Conservation (phyloP, 2,888 invertebrate genomes). For the Pammene fasciana region DNA sequence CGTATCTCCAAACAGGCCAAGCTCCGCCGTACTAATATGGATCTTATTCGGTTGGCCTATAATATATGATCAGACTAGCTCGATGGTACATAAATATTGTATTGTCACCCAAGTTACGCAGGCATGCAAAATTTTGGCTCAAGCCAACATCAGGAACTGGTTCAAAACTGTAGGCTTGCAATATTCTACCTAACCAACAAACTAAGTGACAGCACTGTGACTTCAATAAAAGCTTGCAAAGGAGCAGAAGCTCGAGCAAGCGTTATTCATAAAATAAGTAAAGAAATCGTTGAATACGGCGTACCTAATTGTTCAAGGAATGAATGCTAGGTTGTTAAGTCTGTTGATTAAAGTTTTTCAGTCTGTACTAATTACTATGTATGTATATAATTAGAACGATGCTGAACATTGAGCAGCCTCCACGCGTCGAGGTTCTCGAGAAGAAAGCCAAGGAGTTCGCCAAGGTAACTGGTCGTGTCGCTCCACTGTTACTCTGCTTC, state of each 20-base stretch:
- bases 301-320: constrained; percentile 9
- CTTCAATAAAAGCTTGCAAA: too few relatives aligned
- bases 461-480: constrained; percentile 59
- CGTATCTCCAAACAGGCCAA: too few relatives aligned
- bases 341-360: constrained; percentile 28
- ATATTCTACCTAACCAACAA: too few relatives aligned
- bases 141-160: too few relatives aligned
- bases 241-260: background rate
- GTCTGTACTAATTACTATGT: constrained; percentile 26
- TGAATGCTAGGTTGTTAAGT: background rate
- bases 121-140: too few relatives aligned
- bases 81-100: too few relatives aligned
- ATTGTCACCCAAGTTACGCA: too few relatives aligned
- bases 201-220: too few relatives aligned
- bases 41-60: too few relatives aligned
- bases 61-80: too few relatives aligned
- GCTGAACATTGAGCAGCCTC: constrained; percentile 79
- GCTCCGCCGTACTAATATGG: too few relatives aligned
- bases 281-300: background rate
- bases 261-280: background rate
- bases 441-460: constrained; percentile 66
- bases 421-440: constrained; percentile 63
- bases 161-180: too few relatives aligned
- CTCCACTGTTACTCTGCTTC: background rate
- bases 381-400: constrained; percentile 64